A percentile compares a stretch with the other conserved stretches of the same genome.
These are phyloP conservation scores for Luperina testacea DNA, from an alignment of 2,888 invertebrate genomes.

Conservation along the genomic window DNA sequence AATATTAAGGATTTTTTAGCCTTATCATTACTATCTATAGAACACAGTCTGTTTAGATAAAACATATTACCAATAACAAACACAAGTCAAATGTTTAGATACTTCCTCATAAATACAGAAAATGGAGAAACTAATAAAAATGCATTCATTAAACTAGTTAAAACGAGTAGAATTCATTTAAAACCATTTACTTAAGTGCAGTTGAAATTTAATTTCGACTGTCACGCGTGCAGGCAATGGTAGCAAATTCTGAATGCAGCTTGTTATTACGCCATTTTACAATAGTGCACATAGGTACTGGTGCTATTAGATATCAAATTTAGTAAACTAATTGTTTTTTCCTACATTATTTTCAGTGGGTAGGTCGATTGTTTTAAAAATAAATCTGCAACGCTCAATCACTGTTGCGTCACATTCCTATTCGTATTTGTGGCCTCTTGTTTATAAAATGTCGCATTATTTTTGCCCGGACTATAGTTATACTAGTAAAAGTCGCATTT, in stretches of 20 bases:
- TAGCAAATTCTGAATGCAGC: constrained; percentile 39
- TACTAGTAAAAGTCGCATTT: not conserved
- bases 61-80: not conserved
- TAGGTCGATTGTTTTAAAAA: not conserved
- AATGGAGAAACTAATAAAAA: constrained; percentile 17
- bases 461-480: not conserved
- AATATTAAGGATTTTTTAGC: no score
- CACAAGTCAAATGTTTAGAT: not conserved
- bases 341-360: not conserved
- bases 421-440: not conserved
- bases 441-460: constrained; percentile 2
- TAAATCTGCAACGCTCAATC: not conserved
- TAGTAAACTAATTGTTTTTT: not conserved
- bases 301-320: constrained; percentile 4
- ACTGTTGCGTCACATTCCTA: not conserved
- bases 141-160: constrained; percentile 10
- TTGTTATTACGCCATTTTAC: constrained; percentile 27
- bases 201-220: constrained; percentile 50
- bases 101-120: not conserved
- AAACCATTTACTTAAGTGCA: constrained; percentile 48
- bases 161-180: constrained; percentile 33
- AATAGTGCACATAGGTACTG: constrained; percentile 1
- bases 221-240: constrained; percentile 49
- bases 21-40: no score
- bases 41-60: not conserved